These are phyloP conservation scores for Chaenocephalus aceratus DNA, from an alignment of 2,113 vertebrate species.

Conservation along the genomic window DNA sequence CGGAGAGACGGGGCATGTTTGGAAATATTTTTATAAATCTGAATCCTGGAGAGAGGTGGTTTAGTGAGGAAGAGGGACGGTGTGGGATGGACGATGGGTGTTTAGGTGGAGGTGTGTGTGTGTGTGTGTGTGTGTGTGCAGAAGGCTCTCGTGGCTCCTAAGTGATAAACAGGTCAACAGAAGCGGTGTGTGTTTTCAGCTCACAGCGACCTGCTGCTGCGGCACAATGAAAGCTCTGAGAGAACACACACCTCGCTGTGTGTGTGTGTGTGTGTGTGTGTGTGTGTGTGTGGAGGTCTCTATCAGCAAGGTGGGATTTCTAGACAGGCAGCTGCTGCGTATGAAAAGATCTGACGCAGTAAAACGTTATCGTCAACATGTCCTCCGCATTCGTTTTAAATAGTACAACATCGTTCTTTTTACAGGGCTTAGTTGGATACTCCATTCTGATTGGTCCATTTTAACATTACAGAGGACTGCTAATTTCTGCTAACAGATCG, in stretches of 20 bases:
- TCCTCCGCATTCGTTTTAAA: too few species aligned
- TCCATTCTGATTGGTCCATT: too few species aligned
- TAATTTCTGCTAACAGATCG: too few species aligned
- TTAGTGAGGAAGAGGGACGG: constrained; percentile 39
- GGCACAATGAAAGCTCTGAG: constrained; percentile 36
- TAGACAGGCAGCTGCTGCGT: background rate
- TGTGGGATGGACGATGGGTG: constrained; percentile 29
- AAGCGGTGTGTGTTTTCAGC: constrained; percentile 63
- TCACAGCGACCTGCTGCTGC: constrained; percentile 49
- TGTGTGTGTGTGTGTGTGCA: constrained; percentile 3
- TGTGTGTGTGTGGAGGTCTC: background rate
- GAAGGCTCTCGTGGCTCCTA: constrained; percentile 53
- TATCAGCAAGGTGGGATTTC: background rate
- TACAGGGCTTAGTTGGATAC: too few species aligned
- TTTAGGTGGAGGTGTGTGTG: background rate
- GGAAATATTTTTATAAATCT: constrained; percentile 66
- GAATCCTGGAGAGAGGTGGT: constrained; percentile 34
- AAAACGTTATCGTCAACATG: too few species aligned
- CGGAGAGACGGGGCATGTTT: constrained; percentile 50
- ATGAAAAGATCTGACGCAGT: too few species aligned
- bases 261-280: background rate
- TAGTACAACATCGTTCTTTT: too few species aligned
- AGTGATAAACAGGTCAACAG: constrained; percentile 77
- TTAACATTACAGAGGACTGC: too few species aligned
- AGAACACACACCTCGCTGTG: constrained; percentile 24